Evolutionary conservation across 2,888 invertebrate genomes (phyloP).

Genomic region (Theodoxus fluviatilis): DNA sequence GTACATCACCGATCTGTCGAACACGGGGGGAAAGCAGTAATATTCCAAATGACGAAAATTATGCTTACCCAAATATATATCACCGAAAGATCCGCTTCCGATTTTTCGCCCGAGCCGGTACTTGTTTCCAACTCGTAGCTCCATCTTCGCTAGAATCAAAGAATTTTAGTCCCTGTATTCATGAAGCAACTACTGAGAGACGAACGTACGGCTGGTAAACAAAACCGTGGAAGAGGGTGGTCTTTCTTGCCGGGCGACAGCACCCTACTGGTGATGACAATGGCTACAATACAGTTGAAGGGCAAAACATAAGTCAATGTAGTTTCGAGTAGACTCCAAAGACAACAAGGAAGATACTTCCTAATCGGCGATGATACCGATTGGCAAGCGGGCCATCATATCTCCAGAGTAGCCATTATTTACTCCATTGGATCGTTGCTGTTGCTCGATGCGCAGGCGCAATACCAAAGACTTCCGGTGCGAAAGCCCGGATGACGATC

Average conservation of each 20-base stretch:
- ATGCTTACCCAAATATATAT: slow-evolving; percentile 93
- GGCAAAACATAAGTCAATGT: no score
- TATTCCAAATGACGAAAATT: not conserved
- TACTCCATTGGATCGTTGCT: slow-evolving; percentile 53
- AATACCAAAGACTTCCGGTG: slow-evolving; percentile 38
- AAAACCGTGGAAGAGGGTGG: slow-evolving; percentile 25
- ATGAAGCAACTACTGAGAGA: slow-evolving; percentile 1
- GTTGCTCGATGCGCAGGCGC: slow-evolving; percentile 57
- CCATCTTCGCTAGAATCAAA: slow-evolving; percentile 53
- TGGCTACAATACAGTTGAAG: slow-evolving; percentile 26
- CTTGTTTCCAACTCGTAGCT: slow-evolving; percentile 80
- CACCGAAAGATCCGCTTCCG: slow-evolving; percentile 99
- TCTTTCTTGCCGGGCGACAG: not conserved
- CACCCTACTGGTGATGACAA: slow-evolving; percentile 22
- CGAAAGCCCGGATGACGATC: slow-evolving; percentile 39
- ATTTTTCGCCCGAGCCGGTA: slow-evolving; percentile 97
- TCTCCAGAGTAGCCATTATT: slow-evolving; percentile 54
- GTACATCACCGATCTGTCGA: no score
- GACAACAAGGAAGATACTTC: no score
- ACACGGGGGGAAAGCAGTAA: no score
- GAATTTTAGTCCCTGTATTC: slow-evolving; percentile 13
- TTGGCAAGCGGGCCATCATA: not conserved
- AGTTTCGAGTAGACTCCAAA: no score
- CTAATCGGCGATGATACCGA: no score
- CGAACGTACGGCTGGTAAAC: slow-evolving; percentile 33